Base-by-base conservation (phyloP, 2,113 vertebrate genomes). In the Pteronura brasiliensis region DNA sequence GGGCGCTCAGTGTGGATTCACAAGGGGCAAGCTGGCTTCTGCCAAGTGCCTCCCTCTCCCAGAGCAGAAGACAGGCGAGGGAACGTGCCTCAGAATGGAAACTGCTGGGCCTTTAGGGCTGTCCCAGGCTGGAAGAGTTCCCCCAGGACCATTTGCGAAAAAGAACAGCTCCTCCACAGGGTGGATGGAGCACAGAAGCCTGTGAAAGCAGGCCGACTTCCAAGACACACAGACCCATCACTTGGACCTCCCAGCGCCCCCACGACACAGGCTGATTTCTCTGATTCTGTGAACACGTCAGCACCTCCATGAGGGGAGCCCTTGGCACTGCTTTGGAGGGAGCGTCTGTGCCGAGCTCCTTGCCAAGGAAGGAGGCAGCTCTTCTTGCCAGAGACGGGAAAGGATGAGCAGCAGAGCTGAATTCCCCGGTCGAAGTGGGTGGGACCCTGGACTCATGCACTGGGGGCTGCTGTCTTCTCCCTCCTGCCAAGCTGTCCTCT, bases 301-400 rank as follows among this genome's bases (percentile, higher is more conserved):
- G 76, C 67, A 52, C 20, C 49, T 88, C 79, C 63, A 39, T 25
- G 39, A 72, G n/a, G 47, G 47, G 85, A 94, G 95, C 91, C 90
- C 55, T 81, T 77, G 94, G 67, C 93, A 93, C 63, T 21, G 3
- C 36, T 79, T 52, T 44, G 77, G 82, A 72, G 39, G 7, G 31
- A 29, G 59, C 12, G 29, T 93, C 97, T 97, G 74, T 95, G 90
- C 59, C 36, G 79, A 65, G 15, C 74, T 95, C 77, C 77, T 59
- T 97, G 98, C 92, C 96, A 97, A 71, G 93, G 69, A 96, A 81
- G 10, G 39, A 71, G 96, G 69, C 31, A 4, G 57, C 82, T 80
- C 95, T 93, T 36, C 0, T 0, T 93, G 92, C 98, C 97, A 95
- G 84, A 85, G 44, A 13, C 0, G 0, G 27, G 85, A 49, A 83